Conservation (phyloP, 1,140 invertebrate genomes). For the Papilio aristodemus region DNA sequence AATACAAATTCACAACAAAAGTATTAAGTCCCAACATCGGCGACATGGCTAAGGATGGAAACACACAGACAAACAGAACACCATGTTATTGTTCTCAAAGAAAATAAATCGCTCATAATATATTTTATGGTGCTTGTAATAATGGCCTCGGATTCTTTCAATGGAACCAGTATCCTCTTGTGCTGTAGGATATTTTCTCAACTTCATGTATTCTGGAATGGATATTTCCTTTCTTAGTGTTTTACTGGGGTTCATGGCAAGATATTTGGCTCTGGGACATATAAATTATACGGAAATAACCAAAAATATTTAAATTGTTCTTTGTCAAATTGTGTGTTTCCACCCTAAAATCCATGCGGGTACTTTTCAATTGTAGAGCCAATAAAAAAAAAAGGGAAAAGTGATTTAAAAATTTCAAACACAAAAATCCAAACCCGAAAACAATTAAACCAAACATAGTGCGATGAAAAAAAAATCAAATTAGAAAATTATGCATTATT, state of each 20-base stretch:
- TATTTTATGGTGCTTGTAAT: too few species aligned
- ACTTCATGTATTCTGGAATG: too few species aligned
- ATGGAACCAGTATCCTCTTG: neutral
- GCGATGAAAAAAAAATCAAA: neutral
- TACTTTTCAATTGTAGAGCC: neutral
- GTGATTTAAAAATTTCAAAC: neutral
- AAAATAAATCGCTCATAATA: neutral
- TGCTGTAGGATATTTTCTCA: too few species aligned
- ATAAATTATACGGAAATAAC: too few species aligned
- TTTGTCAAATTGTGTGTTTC: neutral
- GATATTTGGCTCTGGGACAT: too few species aligned
- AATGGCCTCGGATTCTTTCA: too few species aligned
- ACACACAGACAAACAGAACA: neutral
- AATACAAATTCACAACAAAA: constrained; percentile 43
- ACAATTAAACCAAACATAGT: neutral
- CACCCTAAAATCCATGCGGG: neutral
- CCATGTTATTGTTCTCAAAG: neutral
- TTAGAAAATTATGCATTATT: constrained; percentile 38
- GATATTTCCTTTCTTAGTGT: too few species aligned
- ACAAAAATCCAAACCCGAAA: constrained; percentile 10
- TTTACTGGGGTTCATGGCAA: too few species aligned
- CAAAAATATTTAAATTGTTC: too few species aligned
- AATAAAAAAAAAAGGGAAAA: neutral
- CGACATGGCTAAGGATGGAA: neutral
- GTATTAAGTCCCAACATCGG: constrained; percentile 35